A percentile compares a stretch with the other conserved stretches of the same genome.
Evolutionary conservation across 2,113 vertebrate genomes (phyloP).

Genomic region (Dicaeum eximium): DNA sequence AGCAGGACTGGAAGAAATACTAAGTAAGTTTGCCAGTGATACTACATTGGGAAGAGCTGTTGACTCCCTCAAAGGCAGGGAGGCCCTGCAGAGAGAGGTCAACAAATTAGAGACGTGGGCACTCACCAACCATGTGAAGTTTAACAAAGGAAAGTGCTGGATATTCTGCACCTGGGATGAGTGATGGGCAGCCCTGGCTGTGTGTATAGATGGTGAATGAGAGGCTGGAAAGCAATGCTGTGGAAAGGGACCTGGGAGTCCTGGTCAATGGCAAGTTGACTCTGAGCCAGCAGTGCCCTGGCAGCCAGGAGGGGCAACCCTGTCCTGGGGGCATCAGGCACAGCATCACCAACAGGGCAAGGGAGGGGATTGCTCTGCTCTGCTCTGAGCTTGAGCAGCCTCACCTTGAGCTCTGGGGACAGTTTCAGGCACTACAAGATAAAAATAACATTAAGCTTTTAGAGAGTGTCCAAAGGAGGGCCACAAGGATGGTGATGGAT

Average conservation of each 20-base stretch:
- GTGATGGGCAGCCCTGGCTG: background rate
- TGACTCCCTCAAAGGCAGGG: rapidly evolving
- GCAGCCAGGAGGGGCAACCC: rapidly evolving
- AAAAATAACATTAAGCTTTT: background rate
- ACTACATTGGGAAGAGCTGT: background rate
- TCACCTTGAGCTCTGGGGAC: rapidly evolving
- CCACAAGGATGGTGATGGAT: background rate
- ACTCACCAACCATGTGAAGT: rapidly evolving
- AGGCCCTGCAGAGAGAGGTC: background rate
- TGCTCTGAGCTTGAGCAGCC: rapidly evolving
- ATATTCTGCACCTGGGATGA: background rate
- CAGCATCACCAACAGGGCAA: rapidly evolving
- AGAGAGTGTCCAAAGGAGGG: background rate
- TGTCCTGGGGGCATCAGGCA: background rate
- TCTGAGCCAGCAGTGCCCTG: background rate
- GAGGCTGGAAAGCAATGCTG: background rate
- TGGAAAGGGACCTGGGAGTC: rapidly evolving
- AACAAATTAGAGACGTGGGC: background rate
- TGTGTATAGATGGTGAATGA: background rate
- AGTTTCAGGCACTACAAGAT: background rate
- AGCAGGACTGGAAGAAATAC: background rate
- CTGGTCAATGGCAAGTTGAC: rapidly evolving
- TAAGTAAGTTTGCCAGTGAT: background rate
- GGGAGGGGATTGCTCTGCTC: background rate
- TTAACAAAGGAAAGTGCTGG: background rate